These are phyloP conservation scores for Hemibates koningsi DNA, from an alignment of 2,113 vertebrate species.

Conservation along the genomic window DNA sequence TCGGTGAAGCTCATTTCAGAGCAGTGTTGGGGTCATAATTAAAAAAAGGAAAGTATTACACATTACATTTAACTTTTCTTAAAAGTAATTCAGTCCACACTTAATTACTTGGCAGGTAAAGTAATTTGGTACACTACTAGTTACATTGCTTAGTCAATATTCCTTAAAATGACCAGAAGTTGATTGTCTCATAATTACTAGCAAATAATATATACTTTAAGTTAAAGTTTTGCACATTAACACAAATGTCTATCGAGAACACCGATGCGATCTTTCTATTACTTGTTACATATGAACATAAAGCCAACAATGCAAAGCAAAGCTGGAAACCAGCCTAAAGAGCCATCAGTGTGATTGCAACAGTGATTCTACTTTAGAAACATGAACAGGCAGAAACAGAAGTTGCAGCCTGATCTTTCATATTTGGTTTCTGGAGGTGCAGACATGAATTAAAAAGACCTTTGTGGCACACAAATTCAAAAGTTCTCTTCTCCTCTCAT, in stretches of 20 bases:
- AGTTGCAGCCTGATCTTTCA: background rate
- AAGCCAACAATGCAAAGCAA: background rate
- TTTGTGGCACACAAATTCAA: rapidly evolving
- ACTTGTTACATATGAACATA: background rate
- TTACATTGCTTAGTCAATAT: too few relatives aligned
- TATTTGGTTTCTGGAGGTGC: background rate
- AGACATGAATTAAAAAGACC: background rate
- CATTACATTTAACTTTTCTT: background rate
- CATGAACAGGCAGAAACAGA: background rate
- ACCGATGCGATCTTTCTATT: background rate
- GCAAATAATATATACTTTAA: background rate
- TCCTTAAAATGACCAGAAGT: too few relatives aligned
- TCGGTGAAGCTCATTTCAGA: background rate
- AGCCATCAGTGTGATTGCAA: rapidly evolving
- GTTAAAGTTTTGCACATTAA: background rate
- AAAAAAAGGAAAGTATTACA: background rate
- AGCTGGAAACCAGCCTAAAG: background rate
- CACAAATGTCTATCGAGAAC: too few relatives aligned
- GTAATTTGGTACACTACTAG: too few relatives aligned
- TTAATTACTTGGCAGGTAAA: too few relatives aligned
- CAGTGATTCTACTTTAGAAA: background rate
- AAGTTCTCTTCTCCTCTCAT: background rate
- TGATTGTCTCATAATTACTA: too few relatives aligned
- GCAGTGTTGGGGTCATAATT: rapidly evolving
- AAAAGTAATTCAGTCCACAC: too few relatives aligned